Evolutionary conservation across 2,113 vertebrate genomes (phyloP).

Genomic region (Paracanthobrama guichenoti): DNA sequence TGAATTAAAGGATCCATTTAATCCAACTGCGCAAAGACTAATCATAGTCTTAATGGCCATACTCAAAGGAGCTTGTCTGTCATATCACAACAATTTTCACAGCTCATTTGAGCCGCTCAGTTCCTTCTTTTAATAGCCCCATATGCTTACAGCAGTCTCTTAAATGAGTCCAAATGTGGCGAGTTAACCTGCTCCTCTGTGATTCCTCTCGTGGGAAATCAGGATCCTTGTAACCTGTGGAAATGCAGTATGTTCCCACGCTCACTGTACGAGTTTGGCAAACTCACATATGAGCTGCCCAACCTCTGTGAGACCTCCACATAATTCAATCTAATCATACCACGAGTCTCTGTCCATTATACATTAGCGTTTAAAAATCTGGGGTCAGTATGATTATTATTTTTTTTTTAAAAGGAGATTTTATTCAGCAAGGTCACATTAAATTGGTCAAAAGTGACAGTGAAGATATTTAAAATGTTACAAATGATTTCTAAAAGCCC

Average conservation of each 20-base stretch:
- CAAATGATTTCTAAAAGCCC: no score
- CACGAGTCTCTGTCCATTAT: neutral
- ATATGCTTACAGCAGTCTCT: constrained; percentile 2
- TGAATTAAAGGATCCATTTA: neutral
- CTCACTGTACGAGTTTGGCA: constrained; percentile 37
- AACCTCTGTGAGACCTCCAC: neutral
- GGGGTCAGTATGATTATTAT: no score
- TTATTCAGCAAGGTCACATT: no score
- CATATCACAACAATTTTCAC: constrained; percentile 18
- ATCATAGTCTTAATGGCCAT: neutral
- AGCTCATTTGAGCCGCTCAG: constrained; percentile 18
- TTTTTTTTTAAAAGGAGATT: no score
- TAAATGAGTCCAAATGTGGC: constrained; percentile 34
- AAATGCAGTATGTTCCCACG: constrained; percentile 71
- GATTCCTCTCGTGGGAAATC: constrained; percentile 67
- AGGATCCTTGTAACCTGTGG: constrained; percentile 59
- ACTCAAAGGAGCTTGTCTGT: constrained; percentile 13
- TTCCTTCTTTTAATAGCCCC: constrained; percentile 15
- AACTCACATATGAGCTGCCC: constrained; percentile 34
- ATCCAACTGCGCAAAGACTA: neutral
- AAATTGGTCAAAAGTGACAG: no score
- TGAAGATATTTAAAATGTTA: no score
- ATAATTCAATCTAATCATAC: constrained; percentile 10
- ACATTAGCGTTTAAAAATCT: neutral
- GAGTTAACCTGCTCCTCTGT: constrained; percentile 61